A percentile compares a stretch with the other conserved stretches of the same genome.
phyloP scores from a whole-genome alignment of 2,888 invertebrate species.

The Antheraea assamensis region DNA sequence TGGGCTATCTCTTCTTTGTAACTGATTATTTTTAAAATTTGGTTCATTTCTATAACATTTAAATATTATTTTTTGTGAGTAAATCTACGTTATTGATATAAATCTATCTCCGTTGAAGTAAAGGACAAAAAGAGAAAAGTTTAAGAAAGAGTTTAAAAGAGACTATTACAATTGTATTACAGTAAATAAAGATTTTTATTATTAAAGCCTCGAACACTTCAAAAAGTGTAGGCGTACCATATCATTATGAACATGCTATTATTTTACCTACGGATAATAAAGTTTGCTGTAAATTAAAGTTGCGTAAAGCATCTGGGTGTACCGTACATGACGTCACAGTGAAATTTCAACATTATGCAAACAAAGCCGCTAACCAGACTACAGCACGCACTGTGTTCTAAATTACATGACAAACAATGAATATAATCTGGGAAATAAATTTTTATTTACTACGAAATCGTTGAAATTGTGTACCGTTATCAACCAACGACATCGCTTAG shows the following conservation, averaged over 20 bases:
- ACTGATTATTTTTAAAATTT: not conserved
- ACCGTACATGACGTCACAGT: constrained; percentile 60
- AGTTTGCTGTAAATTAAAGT: constrained; percentile 34
- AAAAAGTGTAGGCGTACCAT: not conserved
- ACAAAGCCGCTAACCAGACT: constrained; percentile 59
- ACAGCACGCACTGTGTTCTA: constrained; percentile 60
- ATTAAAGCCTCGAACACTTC: not conserved
- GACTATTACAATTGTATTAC: not conserved
- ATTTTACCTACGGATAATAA: constrained; percentile 15
- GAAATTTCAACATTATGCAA: constrained; percentile 67
- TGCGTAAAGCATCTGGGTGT: constrained; percentile 50
- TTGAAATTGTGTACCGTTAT: not conserved
- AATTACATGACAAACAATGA: constrained; percentile 64
- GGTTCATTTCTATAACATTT: not conserved
- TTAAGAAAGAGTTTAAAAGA: not conserved
- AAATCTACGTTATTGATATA: not conserved
- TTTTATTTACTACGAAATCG: constrained; percentile 32
- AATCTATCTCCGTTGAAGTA: not conserved
- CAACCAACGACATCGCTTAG: not conserved
- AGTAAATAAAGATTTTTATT: not conserved
- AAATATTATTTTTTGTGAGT: not conserved
- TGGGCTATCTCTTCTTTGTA: not conserved
- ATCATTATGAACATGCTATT: constrained; percentile 6
- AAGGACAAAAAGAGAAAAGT: not conserved
- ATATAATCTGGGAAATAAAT: constrained; percentile 50